phyloP scores from a whole-genome alignment of 2,113 vertebrate species.

The Meriones unguiculatus region DNA sequence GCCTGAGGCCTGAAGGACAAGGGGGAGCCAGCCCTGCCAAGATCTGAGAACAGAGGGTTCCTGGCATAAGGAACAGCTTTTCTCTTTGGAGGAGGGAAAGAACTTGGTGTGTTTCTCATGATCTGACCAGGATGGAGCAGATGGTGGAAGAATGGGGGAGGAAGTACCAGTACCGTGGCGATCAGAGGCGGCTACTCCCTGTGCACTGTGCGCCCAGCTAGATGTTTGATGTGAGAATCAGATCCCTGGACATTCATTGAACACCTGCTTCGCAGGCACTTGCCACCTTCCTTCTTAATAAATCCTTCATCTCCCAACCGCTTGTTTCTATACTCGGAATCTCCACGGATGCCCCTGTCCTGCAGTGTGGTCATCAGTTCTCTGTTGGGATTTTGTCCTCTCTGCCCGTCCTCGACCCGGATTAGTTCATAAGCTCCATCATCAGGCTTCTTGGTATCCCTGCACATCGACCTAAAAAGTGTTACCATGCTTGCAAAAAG shows the following conservation, averaged over 20 bases:
- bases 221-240: not conserved
- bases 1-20: not conserved
- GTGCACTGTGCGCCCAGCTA: not conserved
- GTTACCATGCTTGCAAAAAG: not conserved
- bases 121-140: not conserved
- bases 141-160: not conserved
- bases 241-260: not conserved
- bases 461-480: not conserved
- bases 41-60: constrained; percentile 52
- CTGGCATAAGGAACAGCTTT: constrained; percentile 16
- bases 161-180: not conserved
- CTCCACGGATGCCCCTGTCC: not conserved
- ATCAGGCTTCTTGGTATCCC: accelerated
- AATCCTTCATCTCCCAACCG: not conserved
- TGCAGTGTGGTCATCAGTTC: not conserved
- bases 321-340: accelerated
- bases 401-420: not conserved
- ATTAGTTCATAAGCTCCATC: not conserved
- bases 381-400: not conserved
- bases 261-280: not conserved
- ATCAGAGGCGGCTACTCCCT: not conserved
- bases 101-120: constrained; percentile 45
- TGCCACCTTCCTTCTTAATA: not conserved
- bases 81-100: constrained; percentile 2
- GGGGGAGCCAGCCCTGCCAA: constrained; percentile 3